These are phyloP conservation scores for Psittacula derbiana DNA, from an alignment of 2,797 vertebrate genomes.

Conservation along the genomic window DNA sequence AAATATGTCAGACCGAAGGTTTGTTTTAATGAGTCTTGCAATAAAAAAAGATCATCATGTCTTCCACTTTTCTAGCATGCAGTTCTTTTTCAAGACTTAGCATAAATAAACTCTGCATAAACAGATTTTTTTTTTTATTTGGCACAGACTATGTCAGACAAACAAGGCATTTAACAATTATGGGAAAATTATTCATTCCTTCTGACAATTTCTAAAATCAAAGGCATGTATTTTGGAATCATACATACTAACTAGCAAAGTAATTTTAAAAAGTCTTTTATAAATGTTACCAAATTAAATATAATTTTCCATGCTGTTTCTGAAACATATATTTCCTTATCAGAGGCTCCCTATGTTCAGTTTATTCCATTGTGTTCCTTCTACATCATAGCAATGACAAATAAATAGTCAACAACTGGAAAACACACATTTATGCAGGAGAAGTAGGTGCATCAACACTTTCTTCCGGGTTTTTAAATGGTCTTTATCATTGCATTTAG, in stretches of 20 bases:
- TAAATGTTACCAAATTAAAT: slow-evolving; percentile 22
- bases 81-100: neutral
- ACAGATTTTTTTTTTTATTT: neutral
- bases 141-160: neutral
- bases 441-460: neutral
- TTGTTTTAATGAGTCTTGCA: neutral
- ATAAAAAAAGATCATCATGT: neutral
- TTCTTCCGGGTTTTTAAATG: neutral
- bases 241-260: slow-evolving; percentile 10
- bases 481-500: neutral
- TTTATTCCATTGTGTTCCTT: neutral
- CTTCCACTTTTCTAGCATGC: neutral
- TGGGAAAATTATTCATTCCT: slow-evolving; percentile 21
- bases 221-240: slow-evolving; percentile 28
- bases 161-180: slow-evolving; percentile 8
- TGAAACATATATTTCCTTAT: neutral
- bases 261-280: neutral
- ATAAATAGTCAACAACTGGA: neutral
- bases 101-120: slow-evolving; percentile 10
- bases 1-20: neutral
- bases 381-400: neutral
- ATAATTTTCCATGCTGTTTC: neutral
- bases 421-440: neutral
- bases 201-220: slow-evolving; percentile 33
- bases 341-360: neutral